These are phyloP conservation scores for Cassiopea andromeda DNA, from an alignment of 30 jellyfish, hydroid and myxozoan species.

Conservation along the genomic window DNA sequence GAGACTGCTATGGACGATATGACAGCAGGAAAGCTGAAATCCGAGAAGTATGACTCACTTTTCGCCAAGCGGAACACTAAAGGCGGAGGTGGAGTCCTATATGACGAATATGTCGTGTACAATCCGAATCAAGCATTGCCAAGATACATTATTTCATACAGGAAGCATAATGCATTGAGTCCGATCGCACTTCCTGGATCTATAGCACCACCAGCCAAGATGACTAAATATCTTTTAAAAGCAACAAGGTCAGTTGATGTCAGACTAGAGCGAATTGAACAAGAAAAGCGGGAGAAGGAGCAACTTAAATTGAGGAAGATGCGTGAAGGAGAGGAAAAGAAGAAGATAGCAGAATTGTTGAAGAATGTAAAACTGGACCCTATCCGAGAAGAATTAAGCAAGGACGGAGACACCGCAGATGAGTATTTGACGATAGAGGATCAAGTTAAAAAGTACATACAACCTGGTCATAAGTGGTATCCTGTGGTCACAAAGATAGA, in stretches of 20 bases:
- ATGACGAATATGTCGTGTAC: slow-evolving; percentile 76
- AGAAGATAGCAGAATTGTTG: slow-evolving; percentile 19
- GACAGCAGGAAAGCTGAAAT: slow-evolving; percentile 22
- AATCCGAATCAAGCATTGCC: slow-evolving; percentile 75
- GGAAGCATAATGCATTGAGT: neutral
- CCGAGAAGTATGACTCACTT: slow-evolving; percentile 57
- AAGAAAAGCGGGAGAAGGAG: slow-evolving; percentile 1
- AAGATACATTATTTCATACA: slow-evolving; percentile 50
- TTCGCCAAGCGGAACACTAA: slow-evolving; percentile 70
- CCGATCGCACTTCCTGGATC: slow-evolving; percentile 23
- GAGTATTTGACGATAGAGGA: slow-evolving; percentile 64
- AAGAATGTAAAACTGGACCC: neutral
- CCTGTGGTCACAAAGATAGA: slow-evolving; percentile 76
- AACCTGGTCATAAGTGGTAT: slow-evolving; percentile 70
- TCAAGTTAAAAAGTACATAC: slow-evolving; percentile 62
- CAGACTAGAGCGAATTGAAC: slow-evolving; percentile 11
- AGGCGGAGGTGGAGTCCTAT: slow-evolving; percentile 65
- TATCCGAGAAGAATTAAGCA: slow-evolving; percentile 9
- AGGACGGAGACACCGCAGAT: slow-evolving; percentile 55
- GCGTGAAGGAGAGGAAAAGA: neutral
- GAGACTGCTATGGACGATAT: slow-evolving; percentile 19
- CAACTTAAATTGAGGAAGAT: slow-evolving; percentile 19
- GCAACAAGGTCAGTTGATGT: slow-evolving; percentile 32
- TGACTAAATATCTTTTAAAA: slow-evolving; percentile 4
- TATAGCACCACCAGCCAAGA: neutral